Base-by-base conservation (phyloP, 1,140 invertebrate species). In the Drosophila insularis region DNA sequence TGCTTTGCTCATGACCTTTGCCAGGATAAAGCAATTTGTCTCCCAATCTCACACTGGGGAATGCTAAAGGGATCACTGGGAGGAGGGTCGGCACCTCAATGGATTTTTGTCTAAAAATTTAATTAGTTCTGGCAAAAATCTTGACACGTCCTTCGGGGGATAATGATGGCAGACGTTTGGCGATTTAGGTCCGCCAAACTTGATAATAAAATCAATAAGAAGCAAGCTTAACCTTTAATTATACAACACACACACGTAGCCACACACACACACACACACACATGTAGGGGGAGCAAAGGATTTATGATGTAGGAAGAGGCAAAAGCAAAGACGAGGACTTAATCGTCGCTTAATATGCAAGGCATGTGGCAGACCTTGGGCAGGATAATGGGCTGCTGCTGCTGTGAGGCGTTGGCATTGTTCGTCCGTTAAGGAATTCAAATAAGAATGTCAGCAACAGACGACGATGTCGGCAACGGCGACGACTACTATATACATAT, bases 321-420 rank as follows among this genome's bases (percentile, higher is more conserved):
- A 37, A 37, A 50, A 50, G 43, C 43, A 50, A 50, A 50, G 17
- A 50, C 43, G 43, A 19, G 21, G 43, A 50, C 68, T 84, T 89
- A 87, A 87, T 87, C 85, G 77, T 17, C 80, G 73, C 70, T 87
- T 89, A 87, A 79, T 87, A 87, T 87, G 76, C 84, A 84, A 46
- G 80, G 74, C 84, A 80, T 82, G 82, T 63, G 82, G 84, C 65
- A 27, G 84, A 74, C 79, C 82, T 82, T 79, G 77, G 75, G 11
- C 68, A 73, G 75, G 56, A 81, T 50, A 8, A 64, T 77, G 43
- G 71, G 4, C 13, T 37, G 31, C 23, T 55, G 21, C 37, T 43
- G 64, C 63, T 74, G 56, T 74, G 71, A 74, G 72, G 63, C 72
- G 43, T 50, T 50, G 43, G 43, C 43, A 50, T 50, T 50, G 43